These are phyloP conservation scores for Harpalus rufipes DNA, from an alignment of 2,888 invertebrate genomes.

Conservation along the genomic window DNA sequence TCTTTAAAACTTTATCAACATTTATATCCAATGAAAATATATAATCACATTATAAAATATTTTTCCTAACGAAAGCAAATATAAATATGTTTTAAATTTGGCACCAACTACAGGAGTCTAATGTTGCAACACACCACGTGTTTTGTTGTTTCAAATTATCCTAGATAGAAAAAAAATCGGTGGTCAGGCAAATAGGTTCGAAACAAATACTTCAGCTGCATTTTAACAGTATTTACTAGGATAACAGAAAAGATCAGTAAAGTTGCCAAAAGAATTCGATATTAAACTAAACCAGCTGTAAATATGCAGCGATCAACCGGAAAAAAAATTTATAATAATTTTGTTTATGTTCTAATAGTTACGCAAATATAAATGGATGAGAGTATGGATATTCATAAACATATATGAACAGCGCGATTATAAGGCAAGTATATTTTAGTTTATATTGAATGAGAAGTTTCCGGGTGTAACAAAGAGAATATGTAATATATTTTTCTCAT, in stretches of 20 bases:
- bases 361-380: neutral
- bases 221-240: neutral
- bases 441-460: too few species aligned
- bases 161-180: constrained; percentile 15
- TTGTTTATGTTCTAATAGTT: neutral
- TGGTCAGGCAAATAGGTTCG: constrained; percentile 13
- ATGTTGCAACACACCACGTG: constrained; percentile 35
- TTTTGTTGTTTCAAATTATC: constrained; percentile 16
- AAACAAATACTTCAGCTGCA: constrained; percentile 14
- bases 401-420: too few species aligned
- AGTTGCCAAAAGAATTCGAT: neutral
- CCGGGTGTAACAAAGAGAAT: too few species aligned
- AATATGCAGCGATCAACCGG: neutral
- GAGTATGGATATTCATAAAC: too few species aligned
- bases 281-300: neutral
- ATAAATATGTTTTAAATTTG: constrained; percentile 59
- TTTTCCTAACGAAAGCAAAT: constrained; percentile 46
- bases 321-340: neutral
- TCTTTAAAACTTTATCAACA: constrained; percentile 60
- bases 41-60: constrained; percentile 53
- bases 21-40: constrained; percentile 52
- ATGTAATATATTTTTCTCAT: too few species aligned
- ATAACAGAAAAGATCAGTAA: neutral
- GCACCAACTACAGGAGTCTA: constrained; percentile 61
- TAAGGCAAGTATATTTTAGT: too few species aligned